Base-by-base conservation (phyloP, 1,140 invertebrate species). In the Saccostrea glomerata region DNA sequence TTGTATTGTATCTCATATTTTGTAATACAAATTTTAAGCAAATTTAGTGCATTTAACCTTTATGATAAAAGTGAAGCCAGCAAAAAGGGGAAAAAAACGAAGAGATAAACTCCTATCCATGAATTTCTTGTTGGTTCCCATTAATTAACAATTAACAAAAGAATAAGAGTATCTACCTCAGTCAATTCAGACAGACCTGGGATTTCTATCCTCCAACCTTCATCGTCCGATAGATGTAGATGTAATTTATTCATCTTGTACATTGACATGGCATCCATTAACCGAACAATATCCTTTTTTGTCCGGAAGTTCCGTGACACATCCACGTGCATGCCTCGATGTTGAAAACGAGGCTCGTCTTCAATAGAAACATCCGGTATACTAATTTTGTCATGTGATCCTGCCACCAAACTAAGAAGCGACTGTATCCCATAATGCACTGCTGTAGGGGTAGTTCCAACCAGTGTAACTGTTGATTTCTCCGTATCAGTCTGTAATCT, bases 241-340 rank as follows among this genome's bases (percentile, higher is more conserved):
- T 95, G 94, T 5, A 95, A 89, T 54, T 91, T 92, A 90, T 95
- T 95, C 82, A 95, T 20, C 84, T 95, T 95, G 89, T 93, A 94
- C 86, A 91, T 88, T 3, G 91, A 89, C 94, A 95, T 95, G n/a
- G 85, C 92, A 15, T 92, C 90, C 23, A 95, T 87, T 23, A 94
- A 84, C 25, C 88, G 87, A 63, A 92, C 63, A 4, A 95, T 84
- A 25, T 92, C 90, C 6, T 88, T 82, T 25, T 91, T 90, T 2
- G 85, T 23, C 15, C 92, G 91, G 84, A 95, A 95, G 89, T 94
- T 93, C 56, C 94, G 90, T 2, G 90, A 84, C 1, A 95, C 90
- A 84, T 95, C 94, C 54, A 95, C 58, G 89, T 93, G 88, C 63
- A 95, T 86, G 2, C 94, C 94, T 73, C 94, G 88, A 87, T 92